phyloP scores from a whole-genome alignment of 2,113 vertebrate species.

The Chascanopsetta lugubris region DNA sequence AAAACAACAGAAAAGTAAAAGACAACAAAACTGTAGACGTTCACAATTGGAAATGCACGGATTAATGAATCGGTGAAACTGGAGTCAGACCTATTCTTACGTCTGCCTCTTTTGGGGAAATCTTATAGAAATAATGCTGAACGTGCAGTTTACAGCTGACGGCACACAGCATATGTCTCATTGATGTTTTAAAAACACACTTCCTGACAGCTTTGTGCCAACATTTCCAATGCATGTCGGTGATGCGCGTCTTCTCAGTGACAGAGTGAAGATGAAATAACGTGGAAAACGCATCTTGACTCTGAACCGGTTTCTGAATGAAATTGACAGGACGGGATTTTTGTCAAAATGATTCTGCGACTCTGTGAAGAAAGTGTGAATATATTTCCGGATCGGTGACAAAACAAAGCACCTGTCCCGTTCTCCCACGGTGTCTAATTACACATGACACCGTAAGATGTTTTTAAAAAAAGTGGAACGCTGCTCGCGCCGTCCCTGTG shows the following conservation, averaged over 20 bases:
- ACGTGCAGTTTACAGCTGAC: constrained; percentile 41
- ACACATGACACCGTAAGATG: constrained; percentile 43
- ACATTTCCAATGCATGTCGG: constrained; percentile 48
- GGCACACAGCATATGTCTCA: constrained; percentile 38
- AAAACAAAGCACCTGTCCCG: constrained; percentile 42
- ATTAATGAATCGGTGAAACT: constrained; percentile 42
- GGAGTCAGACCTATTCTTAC: constrained; percentile 14
- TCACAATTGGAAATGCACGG: constrained; percentile 36
- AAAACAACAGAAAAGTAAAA: constrained; percentile 63
- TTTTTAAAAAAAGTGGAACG: constrained; percentile 48
- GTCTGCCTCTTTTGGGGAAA: constrained; percentile 15
- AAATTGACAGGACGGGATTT: constrained; percentile 58
- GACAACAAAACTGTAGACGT: constrained; percentile 55
- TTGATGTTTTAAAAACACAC: constrained; percentile 60
- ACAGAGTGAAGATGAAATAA: constrained; percentile 66
- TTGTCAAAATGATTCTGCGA: constrained; percentile 41
- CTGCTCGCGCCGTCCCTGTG: constrained; percentile 22
- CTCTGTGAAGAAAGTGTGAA: constrained; percentile 14
- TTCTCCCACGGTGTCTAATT: constrained; percentile 53
- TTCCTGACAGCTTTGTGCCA: constrained; percentile 58
- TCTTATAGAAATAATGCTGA: constrained; percentile 24
- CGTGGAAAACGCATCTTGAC: constrained; percentile 56
- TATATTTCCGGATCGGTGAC: constrained; percentile 39
- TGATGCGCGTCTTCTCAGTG: constrained; percentile 32
- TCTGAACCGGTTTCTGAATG: constrained; percentile 57